Percentiles rank a stretch among this genome's conserved stretches.
phyloP scores from a whole-genome alignment of 2,113 vertebrate genomes.

The Chauna torquata region DNA sequence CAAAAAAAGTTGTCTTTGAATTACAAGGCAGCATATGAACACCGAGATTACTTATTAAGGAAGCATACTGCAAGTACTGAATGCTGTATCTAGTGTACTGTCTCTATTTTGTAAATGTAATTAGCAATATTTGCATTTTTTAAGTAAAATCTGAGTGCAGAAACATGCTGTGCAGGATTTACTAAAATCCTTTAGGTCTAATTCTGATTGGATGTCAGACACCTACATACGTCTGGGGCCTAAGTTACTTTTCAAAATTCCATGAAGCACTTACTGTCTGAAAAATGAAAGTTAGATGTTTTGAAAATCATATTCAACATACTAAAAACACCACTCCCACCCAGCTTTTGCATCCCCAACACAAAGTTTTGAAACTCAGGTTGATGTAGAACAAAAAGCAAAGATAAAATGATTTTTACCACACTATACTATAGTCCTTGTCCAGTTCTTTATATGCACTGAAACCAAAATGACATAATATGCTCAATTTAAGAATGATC shows the following conservation, averaged over 20 bases:
- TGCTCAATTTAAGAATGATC: not conserved
- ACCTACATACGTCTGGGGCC: not conserved
- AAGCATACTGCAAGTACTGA: not conserved
- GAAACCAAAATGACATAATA: not conserved
- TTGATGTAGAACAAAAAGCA: not conserved
- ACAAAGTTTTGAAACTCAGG: not conserved
- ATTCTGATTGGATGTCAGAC: not conserved
- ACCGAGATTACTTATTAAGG: not conserved
- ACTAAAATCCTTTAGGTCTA: not conserved
- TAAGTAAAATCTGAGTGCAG: not conserved
- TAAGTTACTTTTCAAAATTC: not conserved
- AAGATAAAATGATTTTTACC: not conserved
- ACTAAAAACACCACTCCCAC: not conserved
- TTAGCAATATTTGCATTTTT: not conserved
- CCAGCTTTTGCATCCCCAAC: not conserved
- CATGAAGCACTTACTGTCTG: not conserved
- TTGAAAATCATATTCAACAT: not conserved
- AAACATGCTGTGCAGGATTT: not conserved
- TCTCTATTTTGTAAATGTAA: not conserved
- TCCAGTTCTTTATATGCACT: not conserved
- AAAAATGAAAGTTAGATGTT: not conserved
- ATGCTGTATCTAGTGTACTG: not conserved
- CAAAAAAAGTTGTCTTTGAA: not conserved
- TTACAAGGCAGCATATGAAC: not conserved
- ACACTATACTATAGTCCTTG: not conserved